Evolutionary conservation across 2,797 vertebrate species (phyloP).

Genomic region (Clamator glandarius): DNA sequence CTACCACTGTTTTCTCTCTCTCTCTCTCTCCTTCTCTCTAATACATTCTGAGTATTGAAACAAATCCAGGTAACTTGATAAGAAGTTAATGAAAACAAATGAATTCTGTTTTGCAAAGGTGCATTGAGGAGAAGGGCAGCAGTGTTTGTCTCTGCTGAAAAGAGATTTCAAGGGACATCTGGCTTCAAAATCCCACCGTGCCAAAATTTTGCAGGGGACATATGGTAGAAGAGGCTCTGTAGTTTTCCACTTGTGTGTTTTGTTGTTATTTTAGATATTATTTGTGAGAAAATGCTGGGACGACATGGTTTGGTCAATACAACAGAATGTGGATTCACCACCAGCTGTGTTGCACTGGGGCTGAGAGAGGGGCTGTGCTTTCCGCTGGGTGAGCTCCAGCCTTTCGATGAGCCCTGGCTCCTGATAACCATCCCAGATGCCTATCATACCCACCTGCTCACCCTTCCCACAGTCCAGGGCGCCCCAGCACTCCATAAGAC

Average conservation of each 20-base stretch:
- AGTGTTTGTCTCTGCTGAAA: not conserved
- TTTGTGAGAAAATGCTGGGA: not conserved
- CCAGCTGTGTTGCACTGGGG: fast-evolving
- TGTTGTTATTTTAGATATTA: not conserved
- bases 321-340: fast-evolving
- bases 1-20: conserved; percentile 56
- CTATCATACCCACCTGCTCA: not conserved
- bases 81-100: conserved; percentile 74
- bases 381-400: fast-evolving
- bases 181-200: not conserved
- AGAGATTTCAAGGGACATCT: not conserved
- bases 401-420: not conserved
- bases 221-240: not conserved
- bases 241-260: not conserved
- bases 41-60: conserved; percentile 69
- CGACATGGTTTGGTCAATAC: not conserved
- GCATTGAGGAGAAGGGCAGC: conserved; percentile 20
- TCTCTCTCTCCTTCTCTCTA: not conserved
- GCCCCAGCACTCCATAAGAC: fast-evolving
- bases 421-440: not conserved
- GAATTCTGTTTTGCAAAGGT: conserved; percentile 58
- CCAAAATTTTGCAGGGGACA: not conserved
- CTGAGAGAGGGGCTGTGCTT: not conserved
- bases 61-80: conserved; percentile 77
- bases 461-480: not conserved